Percentiles rank a stretch among this genome's conserved stretches.
These are phyloP conservation scores for Pimpla rufipes DNA, from an alignment of 2,888 invertebrate genomes.

Conservation along the genomic window DNA sequence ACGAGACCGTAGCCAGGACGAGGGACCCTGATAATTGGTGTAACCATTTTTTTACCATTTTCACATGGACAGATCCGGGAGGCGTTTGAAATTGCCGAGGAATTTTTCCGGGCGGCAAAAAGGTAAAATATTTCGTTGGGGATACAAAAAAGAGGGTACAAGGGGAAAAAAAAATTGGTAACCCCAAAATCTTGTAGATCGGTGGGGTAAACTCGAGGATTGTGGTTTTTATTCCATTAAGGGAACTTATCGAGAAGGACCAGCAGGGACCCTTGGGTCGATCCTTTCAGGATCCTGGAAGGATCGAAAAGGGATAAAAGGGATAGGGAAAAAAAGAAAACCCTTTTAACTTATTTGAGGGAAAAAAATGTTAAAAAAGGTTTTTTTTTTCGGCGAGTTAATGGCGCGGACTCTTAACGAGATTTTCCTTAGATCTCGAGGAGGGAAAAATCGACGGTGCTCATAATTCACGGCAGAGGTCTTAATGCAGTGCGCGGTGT, in stretches of 20 bases:
- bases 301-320: not conserved
- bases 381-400: not conserved
- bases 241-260: not conserved
- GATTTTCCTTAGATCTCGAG: slow-evolving; percentile 16
- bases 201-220: not conserved
- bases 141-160: not conserved
- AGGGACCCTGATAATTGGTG: slow-evolving; percentile 58
- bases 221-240: slow-evolving; percentile 14
- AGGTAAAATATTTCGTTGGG: not conserved
- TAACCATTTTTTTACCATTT: slow-evolving; percentile 56
- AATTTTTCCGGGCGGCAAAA: slow-evolving; percentile 1
- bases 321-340: not conserved
- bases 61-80: not conserved
- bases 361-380: slow-evolving; percentile 17
- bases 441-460: not conserved
- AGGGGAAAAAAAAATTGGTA: not conserved
- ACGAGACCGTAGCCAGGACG: slow-evolving; percentile 24
- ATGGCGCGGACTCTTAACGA: slow-evolving; percentile 15
- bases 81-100: slow-evolving; percentile 6
- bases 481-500: slow-evolving; percentile 45
- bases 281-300: not conserved
- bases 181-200: slow-evolving; percentile 5
- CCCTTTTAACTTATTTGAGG: not conserved
- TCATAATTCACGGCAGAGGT: slow-evolving; percentile 40
- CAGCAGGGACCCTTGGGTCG: not conserved